These are phyloP conservation scores for Rhamphomyia laevipes DNA, from an alignment of 2,888 invertebrate genomes.

Conservation along the genomic window DNA sequence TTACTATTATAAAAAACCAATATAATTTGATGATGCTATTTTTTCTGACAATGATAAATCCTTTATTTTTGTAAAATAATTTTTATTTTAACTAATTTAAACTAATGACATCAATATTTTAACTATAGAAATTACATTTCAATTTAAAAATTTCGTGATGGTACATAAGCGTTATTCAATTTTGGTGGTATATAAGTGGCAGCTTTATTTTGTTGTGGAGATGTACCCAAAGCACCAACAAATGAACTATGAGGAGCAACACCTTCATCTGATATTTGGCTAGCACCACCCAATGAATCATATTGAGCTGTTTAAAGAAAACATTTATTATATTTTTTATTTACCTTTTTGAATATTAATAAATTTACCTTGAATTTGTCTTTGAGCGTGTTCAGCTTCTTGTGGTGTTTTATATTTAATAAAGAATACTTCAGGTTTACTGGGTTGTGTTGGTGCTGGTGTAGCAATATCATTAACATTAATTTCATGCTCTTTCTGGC, in stretches of 20 bases:
- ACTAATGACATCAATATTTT: no score
- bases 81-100: no score
- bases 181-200: slow-evolving; percentile 15
- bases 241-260: slow-evolving; percentile 28
- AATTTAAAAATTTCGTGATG: no score
- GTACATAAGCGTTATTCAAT: no score
- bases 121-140: no score
- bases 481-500: slow-evolving; percentile 28
- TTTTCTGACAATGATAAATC: no score
- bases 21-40: no score
- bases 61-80: no score
- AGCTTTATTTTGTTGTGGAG: no score
- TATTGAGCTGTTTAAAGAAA: slow-evolving; percentile 23
- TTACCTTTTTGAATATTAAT: not conserved
- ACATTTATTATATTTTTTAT: not conserved
- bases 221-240: slow-evolving; percentile 26
- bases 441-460: slow-evolving; percentile 23
- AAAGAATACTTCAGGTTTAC: slow-evolving; percentile 35
- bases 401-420: slow-evolving; percentile 34
- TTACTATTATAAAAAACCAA: no score
- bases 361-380: slow-evolving; percentile 28
- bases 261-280: slow-evolving; percentile 27
- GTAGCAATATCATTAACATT: slow-evolving; percentile 26
- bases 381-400: slow-evolving; percentile 32
- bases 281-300: slow-evolving; percentile 30